Conservation (phyloP, 2,888 invertebrate genomes). For the Antheraea yamamai region DNA sequence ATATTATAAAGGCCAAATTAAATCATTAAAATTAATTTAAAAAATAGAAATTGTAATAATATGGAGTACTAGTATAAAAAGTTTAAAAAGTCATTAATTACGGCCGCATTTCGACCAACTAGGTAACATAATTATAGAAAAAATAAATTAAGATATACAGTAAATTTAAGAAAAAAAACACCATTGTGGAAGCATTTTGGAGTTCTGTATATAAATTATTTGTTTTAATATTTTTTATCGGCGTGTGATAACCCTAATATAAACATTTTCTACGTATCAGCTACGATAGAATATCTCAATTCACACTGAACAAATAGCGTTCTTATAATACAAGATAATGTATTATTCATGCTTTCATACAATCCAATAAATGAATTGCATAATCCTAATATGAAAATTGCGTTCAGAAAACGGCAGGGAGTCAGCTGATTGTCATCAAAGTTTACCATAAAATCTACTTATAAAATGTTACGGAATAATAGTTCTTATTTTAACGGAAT, state of each 20-base stretch:
- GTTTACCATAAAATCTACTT: slow-evolving; percentile 40
- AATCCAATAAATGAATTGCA: slow-evolving; percentile 35
- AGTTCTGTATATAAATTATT: not conserved
- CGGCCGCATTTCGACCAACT: too few species aligned
- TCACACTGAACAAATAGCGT: not conserved
- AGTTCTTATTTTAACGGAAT: slow-evolving; percentile 27
- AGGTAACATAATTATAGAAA: too few species aligned
- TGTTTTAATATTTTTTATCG: not conserved
- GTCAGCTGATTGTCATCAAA: slow-evolving; percentile 62
- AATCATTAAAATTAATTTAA: too few species aligned
- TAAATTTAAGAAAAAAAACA: too few species aligned
- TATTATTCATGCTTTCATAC: not conserved
- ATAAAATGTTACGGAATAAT: slow-evolving; percentile 29
- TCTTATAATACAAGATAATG: not conserved
- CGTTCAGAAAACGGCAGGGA: slow-evolving; percentile 59
- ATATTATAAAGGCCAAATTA: too few species aligned
- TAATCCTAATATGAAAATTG: slow-evolving; percentile 41
- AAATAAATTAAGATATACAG: too few species aligned
- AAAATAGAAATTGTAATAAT: too few species aligned
- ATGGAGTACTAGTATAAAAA: too few species aligned
- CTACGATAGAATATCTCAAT: not conserved
- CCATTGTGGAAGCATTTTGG: too few species aligned
- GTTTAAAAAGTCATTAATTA: too few species aligned
- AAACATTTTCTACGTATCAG: not conserved
- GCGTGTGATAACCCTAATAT: not conserved